These are phyloP conservation scores for Xestia xanthographa DNA, from an alignment of 2,888 invertebrate genomes.

Conservation along the genomic window DNA sequence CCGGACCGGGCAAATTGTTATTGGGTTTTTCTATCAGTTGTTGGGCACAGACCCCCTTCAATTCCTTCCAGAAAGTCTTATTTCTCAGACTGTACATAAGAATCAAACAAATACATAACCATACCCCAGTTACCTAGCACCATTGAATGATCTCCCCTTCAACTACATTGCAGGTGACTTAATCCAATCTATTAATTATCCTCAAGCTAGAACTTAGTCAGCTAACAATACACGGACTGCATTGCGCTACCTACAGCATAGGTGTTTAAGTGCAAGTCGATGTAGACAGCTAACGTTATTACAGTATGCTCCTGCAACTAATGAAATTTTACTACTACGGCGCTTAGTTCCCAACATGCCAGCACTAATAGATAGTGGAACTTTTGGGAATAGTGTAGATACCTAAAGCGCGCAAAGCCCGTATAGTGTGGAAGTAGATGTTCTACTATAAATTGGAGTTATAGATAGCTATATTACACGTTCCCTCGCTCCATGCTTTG, in stretches of 20 bases:
- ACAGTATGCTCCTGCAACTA: constrained; percentile 30
- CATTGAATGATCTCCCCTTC: neutral
- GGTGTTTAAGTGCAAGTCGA: constrained; percentile 45
- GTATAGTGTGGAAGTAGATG: neutral
- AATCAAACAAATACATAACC: neutral
- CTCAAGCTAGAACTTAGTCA: neutral
- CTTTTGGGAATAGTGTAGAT: neutral
- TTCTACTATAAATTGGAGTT: neutral
- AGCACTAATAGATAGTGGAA: constrained; percentile 4
- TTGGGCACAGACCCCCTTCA: no score
- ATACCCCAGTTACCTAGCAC: neutral
- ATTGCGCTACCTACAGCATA: neutral
- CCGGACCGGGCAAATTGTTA: neutral
- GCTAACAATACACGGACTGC: no score
- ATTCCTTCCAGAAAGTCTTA: no score
- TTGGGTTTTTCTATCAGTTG: neutral
- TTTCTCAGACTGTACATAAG: no score
- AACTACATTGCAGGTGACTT: neutral
- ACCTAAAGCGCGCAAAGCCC: no score
- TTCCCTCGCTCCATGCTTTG: no score
- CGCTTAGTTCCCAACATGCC: constrained; percentile 5
- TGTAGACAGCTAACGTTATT: constrained; percentile 44
- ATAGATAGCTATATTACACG: no score
- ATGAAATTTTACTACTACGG: constrained; percentile 24
- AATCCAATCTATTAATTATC: neutral